Evolutionary conservation across 2,797 vertebrate genomes (phyloP).

Genomic region (Alauda arvensis): DNA sequence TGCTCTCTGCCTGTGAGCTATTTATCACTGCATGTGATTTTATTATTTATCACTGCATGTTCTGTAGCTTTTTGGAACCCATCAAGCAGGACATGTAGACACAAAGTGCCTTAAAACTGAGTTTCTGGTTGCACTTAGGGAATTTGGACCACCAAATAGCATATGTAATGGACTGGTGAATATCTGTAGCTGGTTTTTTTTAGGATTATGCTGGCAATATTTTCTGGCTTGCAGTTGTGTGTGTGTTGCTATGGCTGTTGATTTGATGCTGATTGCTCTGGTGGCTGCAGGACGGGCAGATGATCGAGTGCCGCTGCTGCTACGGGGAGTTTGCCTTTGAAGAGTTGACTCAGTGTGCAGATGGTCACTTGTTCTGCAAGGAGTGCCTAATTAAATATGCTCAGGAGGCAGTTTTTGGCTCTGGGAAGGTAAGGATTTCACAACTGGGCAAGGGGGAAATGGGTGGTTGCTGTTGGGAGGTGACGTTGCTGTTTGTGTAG

Average conservation of each 20-base stretch:
- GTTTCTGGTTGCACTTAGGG: neutral
- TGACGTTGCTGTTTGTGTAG: neutral
- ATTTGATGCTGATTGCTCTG: neutral
- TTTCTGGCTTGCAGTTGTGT: neutral
- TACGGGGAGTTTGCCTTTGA: constrained; percentile 95
- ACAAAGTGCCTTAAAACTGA: neutral
- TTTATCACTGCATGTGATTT: neutral
- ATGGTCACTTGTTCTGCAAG: constrained; percentile 97
- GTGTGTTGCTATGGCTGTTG: neutral
- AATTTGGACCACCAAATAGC: neutral
- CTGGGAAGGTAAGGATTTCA: constrained; percentile 83
- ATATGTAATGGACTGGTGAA: neutral
- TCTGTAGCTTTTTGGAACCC: neutral
- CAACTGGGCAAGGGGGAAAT: neutral
- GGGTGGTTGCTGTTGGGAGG: neutral
- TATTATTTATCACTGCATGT: neutral
- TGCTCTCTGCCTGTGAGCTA: neutral
- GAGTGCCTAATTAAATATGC: constrained; percentile 97
- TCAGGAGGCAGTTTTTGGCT: constrained; percentile 95
- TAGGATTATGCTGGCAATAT: neutral
- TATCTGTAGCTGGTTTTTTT: neutral
- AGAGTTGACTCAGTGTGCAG: constrained; percentile 93
- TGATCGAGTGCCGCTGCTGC: constrained; percentile 96
- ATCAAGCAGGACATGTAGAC: neutral
- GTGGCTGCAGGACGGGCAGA: constrained; percentile 86